Conservation (phyloP, 2,888 invertebrate species). For the Limnephilus marmoratus region DNA sequence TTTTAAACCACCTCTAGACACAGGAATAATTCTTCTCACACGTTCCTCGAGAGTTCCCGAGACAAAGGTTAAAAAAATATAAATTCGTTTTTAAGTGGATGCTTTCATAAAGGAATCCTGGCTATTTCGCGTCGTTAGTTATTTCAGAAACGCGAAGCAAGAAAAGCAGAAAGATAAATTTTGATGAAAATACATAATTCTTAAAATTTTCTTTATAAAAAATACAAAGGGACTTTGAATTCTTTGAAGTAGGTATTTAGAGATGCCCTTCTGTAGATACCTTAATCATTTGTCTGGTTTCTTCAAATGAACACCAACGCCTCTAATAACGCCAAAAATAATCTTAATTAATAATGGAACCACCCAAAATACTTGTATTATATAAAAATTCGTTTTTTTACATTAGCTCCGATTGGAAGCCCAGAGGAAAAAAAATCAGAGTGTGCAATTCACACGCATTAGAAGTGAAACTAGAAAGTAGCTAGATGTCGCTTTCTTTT, state of each 20-base stretch:
- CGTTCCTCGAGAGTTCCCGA: not conserved
- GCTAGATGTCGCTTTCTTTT: no score
- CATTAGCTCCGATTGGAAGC: no score
- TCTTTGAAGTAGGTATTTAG: not conserved
- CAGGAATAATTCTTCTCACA: constrained; percentile 13
- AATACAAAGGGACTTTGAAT: not conserved
- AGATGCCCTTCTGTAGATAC: not conserved
- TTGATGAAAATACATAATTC: not conserved
- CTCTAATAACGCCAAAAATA: not conserved
- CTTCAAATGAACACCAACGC: not conserved
- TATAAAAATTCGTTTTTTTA: no score
- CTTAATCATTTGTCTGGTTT: not conserved
- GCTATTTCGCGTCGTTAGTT: not conserved
- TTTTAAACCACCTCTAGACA: not conserved
- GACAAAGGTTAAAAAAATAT: not conserved
- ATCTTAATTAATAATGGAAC: not conserved
- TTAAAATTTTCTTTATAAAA: not conserved
- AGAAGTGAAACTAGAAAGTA: no score
- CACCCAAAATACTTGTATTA: no score
- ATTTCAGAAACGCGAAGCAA: not conserved
- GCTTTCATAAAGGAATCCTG: not conserved
- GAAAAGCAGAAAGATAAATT: not conserved
- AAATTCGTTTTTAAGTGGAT: not conserved
- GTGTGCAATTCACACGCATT: no score
- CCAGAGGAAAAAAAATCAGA: no score